phyloP scores from a whole-genome alignment of 2,797 vertebrate species.

The Poeciliopsis paucimaculata region DNA sequence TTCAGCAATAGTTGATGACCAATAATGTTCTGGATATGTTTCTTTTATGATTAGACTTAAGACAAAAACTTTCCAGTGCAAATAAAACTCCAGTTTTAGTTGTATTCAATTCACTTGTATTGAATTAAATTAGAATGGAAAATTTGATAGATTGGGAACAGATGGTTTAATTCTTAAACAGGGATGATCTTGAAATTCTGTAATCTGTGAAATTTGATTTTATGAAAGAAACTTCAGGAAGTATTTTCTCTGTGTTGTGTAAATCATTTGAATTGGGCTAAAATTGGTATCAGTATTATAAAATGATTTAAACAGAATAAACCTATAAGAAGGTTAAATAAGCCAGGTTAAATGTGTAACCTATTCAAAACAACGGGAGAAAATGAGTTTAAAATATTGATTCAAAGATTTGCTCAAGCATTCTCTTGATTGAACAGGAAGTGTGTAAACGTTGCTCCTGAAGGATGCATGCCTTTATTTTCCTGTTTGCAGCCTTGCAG shows the following conservation, averaged over 20 bases:
- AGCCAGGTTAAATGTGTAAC: not conserved
- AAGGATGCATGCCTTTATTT: conserved; percentile 3
- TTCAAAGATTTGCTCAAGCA: not conserved
- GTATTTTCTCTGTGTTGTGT: not conserved
- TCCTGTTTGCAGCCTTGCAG: conserved; percentile 10
- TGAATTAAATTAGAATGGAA: not conserved
- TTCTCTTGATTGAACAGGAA: not conserved
- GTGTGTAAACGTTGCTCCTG: not conserved
- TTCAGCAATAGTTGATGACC: not conserved
- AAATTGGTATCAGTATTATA: not conserved
- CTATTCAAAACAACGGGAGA: not conserved
- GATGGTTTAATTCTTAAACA: not conserved
- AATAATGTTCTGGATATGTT: not conserved
- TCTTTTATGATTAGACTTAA: not conserved
- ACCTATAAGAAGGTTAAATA: not conserved
- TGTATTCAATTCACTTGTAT: not conserved
- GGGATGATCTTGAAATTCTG: not conserved
- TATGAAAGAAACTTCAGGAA: not conserved
- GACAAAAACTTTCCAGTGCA: not conserved
- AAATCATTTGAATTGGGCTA: not conserved
- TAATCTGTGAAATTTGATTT: not conserved
- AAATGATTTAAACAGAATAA: not conserved
- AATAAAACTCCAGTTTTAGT: not conserved
- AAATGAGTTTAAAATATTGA: not conserved
- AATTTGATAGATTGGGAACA: too few relatives aligned